These are phyloP conservation scores for Vespertilio murinus DNA, from an alignment of 2,797 vertebrate species.

Conservation along the genomic window DNA sequence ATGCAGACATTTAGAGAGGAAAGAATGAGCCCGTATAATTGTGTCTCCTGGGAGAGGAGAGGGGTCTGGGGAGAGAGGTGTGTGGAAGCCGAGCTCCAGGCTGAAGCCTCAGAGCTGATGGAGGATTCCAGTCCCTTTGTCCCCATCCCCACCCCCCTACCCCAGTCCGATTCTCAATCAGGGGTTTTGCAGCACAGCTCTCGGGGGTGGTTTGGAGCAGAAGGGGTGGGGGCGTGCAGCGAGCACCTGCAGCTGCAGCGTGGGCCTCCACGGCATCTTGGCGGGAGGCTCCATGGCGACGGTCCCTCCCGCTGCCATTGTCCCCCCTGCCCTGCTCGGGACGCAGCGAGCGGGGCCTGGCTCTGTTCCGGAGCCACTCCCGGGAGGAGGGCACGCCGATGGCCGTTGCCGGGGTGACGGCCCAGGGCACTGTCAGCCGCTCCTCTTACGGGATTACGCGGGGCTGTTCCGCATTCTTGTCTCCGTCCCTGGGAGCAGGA, in stretches of 20 bases:
- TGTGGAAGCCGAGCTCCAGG: background rate
- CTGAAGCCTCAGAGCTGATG: background rate
- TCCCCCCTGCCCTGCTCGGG: background rate
- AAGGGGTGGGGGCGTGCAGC: background rate
- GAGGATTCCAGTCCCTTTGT: background rate
- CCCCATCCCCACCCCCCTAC: background rate
- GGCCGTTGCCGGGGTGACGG: constrained; percentile 82
- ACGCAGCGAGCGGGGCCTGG: background rate
- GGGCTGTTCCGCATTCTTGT: constrained; percentile 86
- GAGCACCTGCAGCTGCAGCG: background rate
- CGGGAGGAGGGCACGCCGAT: constrained; percentile 57
- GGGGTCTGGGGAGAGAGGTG: background rate
- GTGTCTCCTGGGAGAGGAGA: background rate
- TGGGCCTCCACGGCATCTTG: constrained; percentile 4
- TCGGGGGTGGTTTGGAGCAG: background rate
- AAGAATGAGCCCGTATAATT: background rate
- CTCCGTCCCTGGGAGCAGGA: constrained; percentile 60
- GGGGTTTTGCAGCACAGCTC: background rate
- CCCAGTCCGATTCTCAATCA: background rate
- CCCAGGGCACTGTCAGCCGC: constrained; percentile 68
- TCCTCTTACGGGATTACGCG: constrained; percentile 77
- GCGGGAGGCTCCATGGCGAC: constrained; percentile 44
- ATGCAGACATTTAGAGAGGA: constrained; percentile 26
- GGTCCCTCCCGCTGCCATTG: constrained; percentile 53
- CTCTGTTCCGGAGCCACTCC: constrained; percentile 27